These are phyloP conservation scores for Pollenia angustigena DNA, from an alignment of 2,888 invertebrate species.

Conservation along the genomic window DNA sequence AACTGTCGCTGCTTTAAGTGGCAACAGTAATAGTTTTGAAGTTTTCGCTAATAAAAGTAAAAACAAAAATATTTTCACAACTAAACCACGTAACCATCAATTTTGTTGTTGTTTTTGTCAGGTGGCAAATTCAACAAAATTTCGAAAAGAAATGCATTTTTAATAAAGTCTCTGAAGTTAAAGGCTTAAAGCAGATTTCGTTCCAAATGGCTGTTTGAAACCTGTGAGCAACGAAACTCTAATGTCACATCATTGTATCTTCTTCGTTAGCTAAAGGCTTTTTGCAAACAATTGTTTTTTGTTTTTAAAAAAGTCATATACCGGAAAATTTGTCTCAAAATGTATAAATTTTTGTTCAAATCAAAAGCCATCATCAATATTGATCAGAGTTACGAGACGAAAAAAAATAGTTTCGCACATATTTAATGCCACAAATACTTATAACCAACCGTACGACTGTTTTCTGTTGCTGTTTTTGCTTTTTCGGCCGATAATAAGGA, in stretches of 20 bases:
- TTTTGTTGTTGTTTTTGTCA: not conserved
- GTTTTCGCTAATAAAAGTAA: not conserved
- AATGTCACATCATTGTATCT: slow-evolving; percentile 9
- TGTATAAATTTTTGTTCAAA: slow-evolving; percentile 26
- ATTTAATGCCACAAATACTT: slow-evolving; percentile 19
- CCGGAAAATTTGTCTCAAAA: slow-evolving; percentile 48
- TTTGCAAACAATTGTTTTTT: slow-evolving; percentile 23
- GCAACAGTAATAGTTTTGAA: slow-evolving; percentile 20
- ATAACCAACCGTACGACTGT: not conserved
- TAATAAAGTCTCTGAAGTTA: not conserved
- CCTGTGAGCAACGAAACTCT: too few species aligned
- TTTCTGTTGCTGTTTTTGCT: not conserved
- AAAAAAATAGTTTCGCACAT: slow-evolving; percentile 36
- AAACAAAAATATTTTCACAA: not conserved
- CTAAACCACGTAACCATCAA: slow-evolving; percentile 24
- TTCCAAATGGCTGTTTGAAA: too few species aligned
- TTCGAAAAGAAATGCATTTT: slow-evolving; percentile 11
- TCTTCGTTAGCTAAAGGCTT: slow-evolving; percentile 3
- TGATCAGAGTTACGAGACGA: slow-evolving; percentile 46
- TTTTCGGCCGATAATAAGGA: slow-evolving; percentile 62
- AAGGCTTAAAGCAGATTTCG: too few species aligned
- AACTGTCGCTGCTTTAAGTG: slow-evolving; percentile 15
- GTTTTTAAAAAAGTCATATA: not conserved
- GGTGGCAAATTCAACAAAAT: not conserved
- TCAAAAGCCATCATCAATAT: slow-evolving; percentile 50